Percentiles rank a stretch among this genome's conserved stretches.
Evolutionary conservation across 2,113 vertebrate species (phyloP).

Genomic region (Pelmatolapia mariae): DNA sequence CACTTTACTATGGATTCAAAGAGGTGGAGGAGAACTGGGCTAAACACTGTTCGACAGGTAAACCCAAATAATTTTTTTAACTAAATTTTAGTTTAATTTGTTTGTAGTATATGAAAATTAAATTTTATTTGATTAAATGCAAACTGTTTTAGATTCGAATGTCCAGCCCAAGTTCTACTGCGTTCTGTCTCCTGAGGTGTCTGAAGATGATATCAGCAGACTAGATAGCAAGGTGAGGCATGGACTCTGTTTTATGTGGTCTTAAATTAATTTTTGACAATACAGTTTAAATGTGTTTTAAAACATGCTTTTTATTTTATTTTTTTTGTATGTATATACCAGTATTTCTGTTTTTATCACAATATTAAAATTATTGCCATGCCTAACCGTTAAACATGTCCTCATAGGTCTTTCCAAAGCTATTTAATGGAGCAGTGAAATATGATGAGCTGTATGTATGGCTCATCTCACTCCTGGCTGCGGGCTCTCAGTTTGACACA

Average conservation of each 20-base stretch:
- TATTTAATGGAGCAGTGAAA: slow-evolving; percentile 82
- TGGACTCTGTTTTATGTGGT: not conserved
- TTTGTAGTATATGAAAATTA: not conserved
- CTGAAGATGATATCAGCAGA: slow-evolving; percentile 89
- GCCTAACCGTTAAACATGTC: not conserved
- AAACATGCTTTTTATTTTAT: not conserved
- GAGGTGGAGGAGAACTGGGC: slow-evolving; percentile 99
- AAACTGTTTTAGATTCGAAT: slow-evolving; percentile 71
- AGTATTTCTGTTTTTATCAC: not conserved
- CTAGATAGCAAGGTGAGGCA: slow-evolving; percentile 81
- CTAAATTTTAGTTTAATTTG: not conserved
- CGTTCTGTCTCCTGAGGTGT: slow-evolving; percentile 88
- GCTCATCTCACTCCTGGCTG: slow-evolving; percentile 84
- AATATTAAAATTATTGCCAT: not conserved
- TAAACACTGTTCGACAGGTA: slow-evolving; percentile 90
- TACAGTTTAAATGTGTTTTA: not conserved
- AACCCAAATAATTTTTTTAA: not conserved
- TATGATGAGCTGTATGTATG: slow-evolving; percentile 87
- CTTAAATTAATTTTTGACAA: not conserved
- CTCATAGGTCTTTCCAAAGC: slow-evolving; percentile 85
- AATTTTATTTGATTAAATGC: not conserved
- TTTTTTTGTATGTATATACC: not conserved
- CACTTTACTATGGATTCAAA: slow-evolving; percentile 92
- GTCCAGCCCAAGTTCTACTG: slow-evolving; percentile 96
- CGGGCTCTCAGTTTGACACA: slow-evolving; percentile 91